Base-by-base conservation (phyloP, 2,113 vertebrate species). In the Erpornis zantholeuca region DNA sequence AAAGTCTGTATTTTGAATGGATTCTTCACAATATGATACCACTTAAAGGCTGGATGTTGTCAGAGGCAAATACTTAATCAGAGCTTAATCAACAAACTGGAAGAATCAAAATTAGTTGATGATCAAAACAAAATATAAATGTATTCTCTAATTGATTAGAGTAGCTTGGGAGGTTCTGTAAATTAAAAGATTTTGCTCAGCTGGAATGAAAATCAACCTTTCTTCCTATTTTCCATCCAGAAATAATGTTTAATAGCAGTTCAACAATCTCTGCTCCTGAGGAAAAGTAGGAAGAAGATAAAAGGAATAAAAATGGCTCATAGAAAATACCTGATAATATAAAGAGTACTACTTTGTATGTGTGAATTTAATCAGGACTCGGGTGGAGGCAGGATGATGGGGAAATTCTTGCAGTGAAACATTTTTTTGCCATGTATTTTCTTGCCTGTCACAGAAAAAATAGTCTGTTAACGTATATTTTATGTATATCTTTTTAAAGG, bases 51-150 rank as follows among this genome's bases (percentile, higher is more conserved):
- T 84, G 11, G 25, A 78, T 93, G 49, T 92, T 94, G 47, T 81
- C 56, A 84, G 27, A 84, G 83, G 83, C 31, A 92, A 76, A 79
- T 79, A 71, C 44, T 89, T 93, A 95, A 92, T 92, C 86, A 94
- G 61, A 85, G 12, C 70, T 94, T 95, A 90, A 92, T 91, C 91
- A 94, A 89, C 84, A 95, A 96, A 84, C 86, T 92, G 40, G 61
- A 94, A 78, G 80, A 82, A 78, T 90, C 52, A 81, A 91, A 92
- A 91, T 84, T 82, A 91, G 47, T 56, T 94, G 54, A 96, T 83
- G 68, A 95, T 89, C 52, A 79, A 95, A 96, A 79, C 69, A 94
- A 91, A 94, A 96, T 71, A 93, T 63, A 79, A 87, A 84, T 82
- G 60, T 64, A 78, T 86, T 88, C 60, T 88, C 36, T 89, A 94